phyloP scores from a whole-genome alignment of 2,797 vertebrate species.

The Pachyuromys duprasi region DNA sequence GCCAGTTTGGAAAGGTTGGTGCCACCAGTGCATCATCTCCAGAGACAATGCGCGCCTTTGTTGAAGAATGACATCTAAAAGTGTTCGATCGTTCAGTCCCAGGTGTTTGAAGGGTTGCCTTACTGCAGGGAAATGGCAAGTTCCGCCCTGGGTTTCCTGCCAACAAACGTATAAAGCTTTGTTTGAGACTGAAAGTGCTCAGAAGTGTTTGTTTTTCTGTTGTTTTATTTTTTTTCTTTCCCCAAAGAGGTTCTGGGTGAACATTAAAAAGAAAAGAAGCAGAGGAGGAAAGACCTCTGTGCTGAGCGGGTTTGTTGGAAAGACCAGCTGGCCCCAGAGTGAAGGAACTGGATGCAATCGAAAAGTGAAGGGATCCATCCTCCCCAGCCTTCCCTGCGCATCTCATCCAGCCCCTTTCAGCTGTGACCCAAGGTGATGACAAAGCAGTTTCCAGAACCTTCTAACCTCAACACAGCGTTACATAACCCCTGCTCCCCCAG shows the following conservation, averaged over 20 bases:
- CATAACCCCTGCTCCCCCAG: constrained; percentile 13
- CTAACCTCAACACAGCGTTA: background rate
- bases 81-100: constrained; percentile 72
- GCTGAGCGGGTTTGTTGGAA: constrained; percentile 57
- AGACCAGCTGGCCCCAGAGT: constrained; percentile 4
- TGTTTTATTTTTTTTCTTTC: background rate
- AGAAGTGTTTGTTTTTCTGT: constrained; percentile 26
- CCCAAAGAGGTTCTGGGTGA: constrained; percentile 51
- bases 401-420: background rate
- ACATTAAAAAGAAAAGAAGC: constrained; percentile 56
- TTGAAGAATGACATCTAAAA: constrained; percentile 72
- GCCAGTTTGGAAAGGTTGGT: constrained; percentile 39
- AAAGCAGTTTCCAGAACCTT: constrained; percentile 43
- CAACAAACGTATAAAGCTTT: constrained; percentile 79
- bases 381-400: background rate
- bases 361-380: background rate
- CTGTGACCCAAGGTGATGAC: constrained; percentile 35
- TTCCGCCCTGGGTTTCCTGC: constrained; percentile 78
- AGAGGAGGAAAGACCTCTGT: constrained; percentile 14
- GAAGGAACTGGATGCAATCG: constrained; percentile 26
- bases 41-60: constrained; percentile 66
- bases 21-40: constrained; percentile 38
- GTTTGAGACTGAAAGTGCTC: constrained; percentile 70
- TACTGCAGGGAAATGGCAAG: constrained; percentile 72
- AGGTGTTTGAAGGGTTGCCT: constrained; percentile 75